Percentiles rank a stretch among this genome's conserved stretches.
phyloP scores from a whole-genome alignment of 2,113 vertebrate species.

The Amphilophus citrinellus region DNA sequence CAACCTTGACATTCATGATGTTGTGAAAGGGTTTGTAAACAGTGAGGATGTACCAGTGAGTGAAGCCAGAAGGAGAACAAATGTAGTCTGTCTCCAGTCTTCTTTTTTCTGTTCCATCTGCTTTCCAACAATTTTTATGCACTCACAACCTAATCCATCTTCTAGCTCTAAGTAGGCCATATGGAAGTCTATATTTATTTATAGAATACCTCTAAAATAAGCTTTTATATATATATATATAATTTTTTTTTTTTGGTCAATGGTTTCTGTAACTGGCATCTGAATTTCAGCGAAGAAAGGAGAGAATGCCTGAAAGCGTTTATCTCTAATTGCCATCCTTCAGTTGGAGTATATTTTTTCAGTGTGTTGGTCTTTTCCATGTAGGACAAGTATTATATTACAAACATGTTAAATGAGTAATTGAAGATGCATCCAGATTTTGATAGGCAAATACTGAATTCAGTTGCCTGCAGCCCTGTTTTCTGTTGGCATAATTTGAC shows the following conservation, averaged over 20 bases:
- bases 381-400: conserved; percentile 4
- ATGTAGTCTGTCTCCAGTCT: conserved; percentile 22
- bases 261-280: neutral
- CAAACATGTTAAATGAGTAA: neutral
- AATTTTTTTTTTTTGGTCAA: neutral
- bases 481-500: neutral
- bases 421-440: conserved; percentile 7
- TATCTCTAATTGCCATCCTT: conserved; percentile 4
- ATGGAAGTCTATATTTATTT: conserved; percentile 58
- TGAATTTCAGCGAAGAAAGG: neutral
- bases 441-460: neutral
- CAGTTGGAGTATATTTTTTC: neutral
- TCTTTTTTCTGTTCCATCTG: conserved; percentile 52
- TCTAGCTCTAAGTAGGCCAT: conserved; percentile 62
- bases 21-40: conserved; percentile 34
- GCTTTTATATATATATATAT: neutral
- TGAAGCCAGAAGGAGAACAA: conserved; percentile 34
- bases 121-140: conserved; percentile 41
- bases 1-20: conserved; percentile 39
- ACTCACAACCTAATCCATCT: conserved; percentile 47
- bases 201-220: conserved; percentile 14
- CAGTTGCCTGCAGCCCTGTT: neutral
- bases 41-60: conserved; percentile 29
- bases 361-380: neutral
- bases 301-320: neutral